A percentile compares a stretch with the other conserved stretches of the same genome.
phyloP scores from a whole-genome alignment of 2,113 vertebrate species.

The Catharus minimus region DNA sequence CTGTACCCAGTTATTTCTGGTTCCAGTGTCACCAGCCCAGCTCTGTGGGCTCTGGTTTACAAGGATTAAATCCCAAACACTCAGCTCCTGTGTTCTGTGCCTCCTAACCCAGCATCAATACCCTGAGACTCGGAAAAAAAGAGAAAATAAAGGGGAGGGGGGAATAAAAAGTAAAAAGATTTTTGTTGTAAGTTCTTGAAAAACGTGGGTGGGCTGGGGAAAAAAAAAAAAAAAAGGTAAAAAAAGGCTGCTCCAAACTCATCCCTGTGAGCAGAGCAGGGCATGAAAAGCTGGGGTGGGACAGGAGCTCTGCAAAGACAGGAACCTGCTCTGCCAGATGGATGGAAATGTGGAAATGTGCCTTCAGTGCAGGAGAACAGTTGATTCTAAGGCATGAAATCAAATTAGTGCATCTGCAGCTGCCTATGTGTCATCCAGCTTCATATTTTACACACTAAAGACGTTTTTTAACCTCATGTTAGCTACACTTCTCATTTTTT shows the following conservation, averaged over 20 bases:
- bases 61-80: slow-evolving; percentile 44
- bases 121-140: not conserved
- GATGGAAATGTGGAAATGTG: slow-evolving; percentile 76
- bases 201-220: not conserved
- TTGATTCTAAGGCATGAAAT: slow-evolving; percentile 83
- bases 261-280: slow-evolving; percentile 12
- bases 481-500: slow-evolving; percentile 13
- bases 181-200: not conserved
- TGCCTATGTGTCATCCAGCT: slow-evolving; percentile 70
- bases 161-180: not conserved
- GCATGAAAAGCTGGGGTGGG: not conserved
- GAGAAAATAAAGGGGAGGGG: not conserved
- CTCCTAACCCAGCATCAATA: not conserved
- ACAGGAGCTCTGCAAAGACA: slow-evolving; percentile 57
- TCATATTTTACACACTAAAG: slow-evolving; percentile 65
- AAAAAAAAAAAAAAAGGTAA: not conserved
- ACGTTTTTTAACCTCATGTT: slow-evolving; percentile 68
- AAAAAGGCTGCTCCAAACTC: slow-evolving; percentile 28
- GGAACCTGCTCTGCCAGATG: slow-evolving; percentile 71
- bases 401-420: slow-evolving; percentile 91
- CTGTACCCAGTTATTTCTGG: too few relatives aligned
- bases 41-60: not conserved
- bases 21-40: not conserved
- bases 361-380: slow-evolving; percentile 69
- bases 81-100: not conserved